Conservation (phyloP, 2,797 vertebrate species). For the Galaxias olidus region DNA sequence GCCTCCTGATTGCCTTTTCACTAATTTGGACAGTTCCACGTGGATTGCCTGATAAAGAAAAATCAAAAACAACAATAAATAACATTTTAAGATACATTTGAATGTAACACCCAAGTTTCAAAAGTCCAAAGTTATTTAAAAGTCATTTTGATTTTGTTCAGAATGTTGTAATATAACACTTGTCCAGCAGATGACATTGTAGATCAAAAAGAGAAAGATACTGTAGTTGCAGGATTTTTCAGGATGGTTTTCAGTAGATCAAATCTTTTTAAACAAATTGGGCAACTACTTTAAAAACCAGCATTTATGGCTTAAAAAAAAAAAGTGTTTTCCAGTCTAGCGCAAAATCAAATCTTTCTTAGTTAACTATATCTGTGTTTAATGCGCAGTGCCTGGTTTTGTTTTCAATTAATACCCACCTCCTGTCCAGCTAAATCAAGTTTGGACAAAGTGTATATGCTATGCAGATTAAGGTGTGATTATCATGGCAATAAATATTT, state of each 20-base stretch:
- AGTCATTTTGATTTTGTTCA: slow-evolving; percentile 2
- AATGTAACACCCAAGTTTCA: not conserved
- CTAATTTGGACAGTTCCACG: slow-evolving; percentile 80
- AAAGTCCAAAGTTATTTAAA: not conserved
- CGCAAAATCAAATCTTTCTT: too few species aligned
- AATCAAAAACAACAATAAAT: not conserved
- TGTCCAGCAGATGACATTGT: slow-evolving; percentile 66
- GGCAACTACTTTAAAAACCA: too few species aligned
- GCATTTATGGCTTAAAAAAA: too few species aligned
- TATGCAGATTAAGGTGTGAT: slow-evolving; percentile 58
- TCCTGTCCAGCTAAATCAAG: slow-evolving; percentile 28
- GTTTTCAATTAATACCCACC: not conserved
- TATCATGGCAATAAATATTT: slow-evolving; percentile 67
- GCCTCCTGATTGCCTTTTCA: slow-evolving; percentile 69
- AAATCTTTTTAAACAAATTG: too few species aligned
- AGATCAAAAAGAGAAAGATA: slow-evolving; percentile 29
- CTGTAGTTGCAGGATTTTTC: not conserved
- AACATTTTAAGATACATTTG: not conserved
- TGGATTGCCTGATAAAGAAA: slow-evolving; percentile 76
- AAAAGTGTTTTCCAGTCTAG: too few species aligned
- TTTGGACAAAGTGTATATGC: slow-evolving; percentile 46
- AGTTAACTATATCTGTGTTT: too few species aligned
- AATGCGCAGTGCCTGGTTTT: not conserved
- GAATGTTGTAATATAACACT: slow-evolving; percentile 37
- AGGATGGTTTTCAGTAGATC: too few species aligned